phyloP scores from a whole-genome alignment of 1,140 invertebrate species.

The Oryctes rhinoceros region DNA sequence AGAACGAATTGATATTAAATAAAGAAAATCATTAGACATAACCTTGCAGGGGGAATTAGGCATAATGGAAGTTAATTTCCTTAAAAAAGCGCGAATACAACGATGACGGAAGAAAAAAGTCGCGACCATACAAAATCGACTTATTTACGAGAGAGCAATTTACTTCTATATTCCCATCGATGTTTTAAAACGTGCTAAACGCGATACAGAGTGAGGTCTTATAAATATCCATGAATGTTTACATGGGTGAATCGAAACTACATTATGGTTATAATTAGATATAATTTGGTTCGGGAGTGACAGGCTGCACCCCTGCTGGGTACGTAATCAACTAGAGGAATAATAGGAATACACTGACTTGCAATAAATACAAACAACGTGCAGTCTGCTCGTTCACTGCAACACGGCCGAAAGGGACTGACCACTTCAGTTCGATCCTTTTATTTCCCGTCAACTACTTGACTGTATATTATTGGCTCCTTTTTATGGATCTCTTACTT shows the following conservation, averaged over 20 bases:
- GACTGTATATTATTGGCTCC: constrained; percentile 16
- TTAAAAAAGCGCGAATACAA: constrained; percentile 14
- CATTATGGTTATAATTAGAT: constrained; percentile 50
- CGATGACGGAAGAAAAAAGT: not conserved
- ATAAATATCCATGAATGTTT: constrained; percentile 44
- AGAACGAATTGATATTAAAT: constrained; percentile 17
- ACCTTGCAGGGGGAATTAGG: constrained; percentile 6
- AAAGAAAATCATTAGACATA: constrained; percentile 15
- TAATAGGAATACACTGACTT: constrained; percentile 59
- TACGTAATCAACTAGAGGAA: constrained; percentile 58
- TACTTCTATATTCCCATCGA: constrained; percentile 18
- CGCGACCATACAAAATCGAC: constrained; percentile 16
- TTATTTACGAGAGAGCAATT: constrained; percentile 32
- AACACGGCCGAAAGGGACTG: constrained; percentile 32
- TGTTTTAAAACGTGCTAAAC: constrained; percentile 13
- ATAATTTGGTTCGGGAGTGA: constrained; percentile 59
- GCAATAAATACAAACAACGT: constrained; percentile 59
- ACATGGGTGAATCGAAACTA: constrained; percentile 44
- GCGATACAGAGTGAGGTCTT: constrained; percentile 28
- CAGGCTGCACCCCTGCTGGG: constrained; percentile 57
- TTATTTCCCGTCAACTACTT: constrained; percentile 39
- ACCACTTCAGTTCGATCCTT: constrained; percentile 29
- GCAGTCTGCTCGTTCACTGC: constrained; percentile 44
- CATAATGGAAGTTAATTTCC: constrained; percentile 31
- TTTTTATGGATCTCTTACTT: constrained; percentile 37